Evolutionary conservation across 2,113 vertebrate genomes (phyloP).

Genomic region (Solenodon paradoxus): DNA sequence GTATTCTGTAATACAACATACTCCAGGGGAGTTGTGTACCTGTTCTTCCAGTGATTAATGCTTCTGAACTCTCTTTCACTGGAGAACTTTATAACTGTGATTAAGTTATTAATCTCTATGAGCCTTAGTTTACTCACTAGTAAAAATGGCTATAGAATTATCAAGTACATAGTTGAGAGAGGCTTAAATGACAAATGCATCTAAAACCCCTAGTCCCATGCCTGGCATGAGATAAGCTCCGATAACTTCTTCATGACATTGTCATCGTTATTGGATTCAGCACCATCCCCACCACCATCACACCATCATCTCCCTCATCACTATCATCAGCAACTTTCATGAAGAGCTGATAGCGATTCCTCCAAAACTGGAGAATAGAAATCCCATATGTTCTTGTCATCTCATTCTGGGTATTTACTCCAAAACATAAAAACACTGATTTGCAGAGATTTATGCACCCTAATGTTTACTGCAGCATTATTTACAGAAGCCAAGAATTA

Average conservation of each 20-base stretch:
- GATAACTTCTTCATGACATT: neutral
- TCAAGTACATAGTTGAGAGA: neutral
- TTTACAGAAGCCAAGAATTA: too few species aligned
- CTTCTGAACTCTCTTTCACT: neutral
- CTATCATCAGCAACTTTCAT: neutral
- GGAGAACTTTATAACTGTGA: neutral
- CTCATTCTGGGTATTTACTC: too few species aligned
- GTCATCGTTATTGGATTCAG: too few species aligned
- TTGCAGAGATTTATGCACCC: too few species aligned
- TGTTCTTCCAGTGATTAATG: neutral
- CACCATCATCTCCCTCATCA: too few species aligned
- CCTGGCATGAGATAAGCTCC: neutral
- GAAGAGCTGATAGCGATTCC: too few species aligned
- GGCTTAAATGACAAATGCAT: neutral
- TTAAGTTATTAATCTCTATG: neutral
- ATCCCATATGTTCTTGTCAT: too few species aligned
- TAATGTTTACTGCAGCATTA: too few species aligned
- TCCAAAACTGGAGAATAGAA: too few species aligned
- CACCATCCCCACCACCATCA: too few species aligned
- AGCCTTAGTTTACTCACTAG: neutral
- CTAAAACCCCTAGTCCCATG: neutral
- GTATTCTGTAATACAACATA: neutral
- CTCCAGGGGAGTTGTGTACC: neutral
- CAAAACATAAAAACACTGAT: too few species aligned
- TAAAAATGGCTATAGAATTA: neutral